Evolutionary conservation across 2,888 invertebrate species (phyloP).

Genomic region (Cheilosia vernalis): DNA sequence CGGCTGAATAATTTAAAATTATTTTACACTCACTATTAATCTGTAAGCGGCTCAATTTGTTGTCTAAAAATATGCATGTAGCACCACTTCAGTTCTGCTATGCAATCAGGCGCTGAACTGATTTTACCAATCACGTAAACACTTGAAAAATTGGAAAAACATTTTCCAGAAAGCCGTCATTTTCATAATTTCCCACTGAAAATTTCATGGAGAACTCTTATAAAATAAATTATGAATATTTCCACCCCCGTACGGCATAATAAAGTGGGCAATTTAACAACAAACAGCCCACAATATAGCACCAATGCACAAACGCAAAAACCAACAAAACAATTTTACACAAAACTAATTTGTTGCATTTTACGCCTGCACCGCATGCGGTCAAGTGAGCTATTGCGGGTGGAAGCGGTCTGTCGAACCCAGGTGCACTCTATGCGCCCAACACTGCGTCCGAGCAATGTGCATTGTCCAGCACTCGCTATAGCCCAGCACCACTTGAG

Average conservation of each 20-base stretch:
- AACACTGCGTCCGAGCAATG: constrained; percentile 18
- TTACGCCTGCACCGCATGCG: constrained; percentile 34
- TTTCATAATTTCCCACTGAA: constrained; percentile 71
- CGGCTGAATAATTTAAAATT: background rate
- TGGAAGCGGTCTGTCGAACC: constrained; percentile 11
- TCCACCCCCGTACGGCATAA: constrained; percentile 29
- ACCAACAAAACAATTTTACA: constrained; percentile 66
- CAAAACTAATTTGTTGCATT: constrained; percentile 68
- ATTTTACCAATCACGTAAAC: constrained; percentile 37
- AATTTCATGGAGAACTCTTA: constrained; percentile 69
- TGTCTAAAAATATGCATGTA: constrained; percentile 22
- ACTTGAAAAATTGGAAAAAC: constrained; percentile 52
- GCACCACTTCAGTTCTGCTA: background rate
- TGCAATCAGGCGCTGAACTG: constrained; percentile 38
- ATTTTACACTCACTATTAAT: constrained; percentile 27
- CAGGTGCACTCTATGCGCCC: constrained; percentile 39
- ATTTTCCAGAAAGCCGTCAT: constrained; percentile 53
- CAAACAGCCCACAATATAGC: constrained; percentile 52
- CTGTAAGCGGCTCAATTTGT: constrained; percentile 2
- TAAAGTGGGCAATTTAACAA: constrained; percentile 66
- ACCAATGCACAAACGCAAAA: constrained; percentile 44
- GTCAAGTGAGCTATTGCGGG: constrained; percentile 21
- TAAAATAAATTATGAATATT: constrained; percentile 68
- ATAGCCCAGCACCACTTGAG: constrained; percentile 59
- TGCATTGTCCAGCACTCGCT: constrained; percentile 17